Conservation (phyloP, 1,140 invertebrate genomes). For the Hyles euphorbiae region DNA sequence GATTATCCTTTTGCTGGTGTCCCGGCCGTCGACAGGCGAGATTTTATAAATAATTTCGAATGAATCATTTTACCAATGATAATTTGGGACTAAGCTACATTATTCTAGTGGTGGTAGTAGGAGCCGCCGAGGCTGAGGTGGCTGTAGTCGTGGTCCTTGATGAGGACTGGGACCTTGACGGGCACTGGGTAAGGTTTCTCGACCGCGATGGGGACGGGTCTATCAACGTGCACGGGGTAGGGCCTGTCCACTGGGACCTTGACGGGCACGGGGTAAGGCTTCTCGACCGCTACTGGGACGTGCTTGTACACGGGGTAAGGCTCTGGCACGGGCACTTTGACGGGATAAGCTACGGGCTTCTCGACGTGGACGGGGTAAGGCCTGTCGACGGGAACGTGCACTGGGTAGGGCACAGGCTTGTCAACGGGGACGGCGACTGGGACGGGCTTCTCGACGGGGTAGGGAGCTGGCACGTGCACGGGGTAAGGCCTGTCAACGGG, state of each 20-base stretch:
- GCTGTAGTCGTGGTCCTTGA: conserved; percentile 37
- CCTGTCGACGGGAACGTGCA: conserved; percentile 73
- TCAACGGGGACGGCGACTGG: conserved; percentile 76
- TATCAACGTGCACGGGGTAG: conserved; percentile 76
- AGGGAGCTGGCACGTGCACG: conserved; percentile 79
- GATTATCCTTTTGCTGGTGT: conserved; percentile 55
- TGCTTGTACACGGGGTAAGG: conserved; percentile 77
- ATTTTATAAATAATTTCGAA: conserved; percentile 52
- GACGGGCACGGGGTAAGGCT: conserved; percentile 79
- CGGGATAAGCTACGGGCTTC: conserved; percentile 10
- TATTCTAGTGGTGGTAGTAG: conserved; percentile 71
- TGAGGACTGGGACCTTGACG: conserved; percentile 73
- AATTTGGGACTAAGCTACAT: conserved; percentile 45
- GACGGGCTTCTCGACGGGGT: conserved; percentile 77
- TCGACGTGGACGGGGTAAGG: conserved; percentile 78
- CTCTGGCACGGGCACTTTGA: conserved; percentile 66
- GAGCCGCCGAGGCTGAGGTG: conserved; percentile 54
- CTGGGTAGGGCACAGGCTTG: conserved; percentile 78
- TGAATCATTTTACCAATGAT: conserved; percentile 43
- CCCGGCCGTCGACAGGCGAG: conserved; percentile 55
- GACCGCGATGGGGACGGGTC: conserved; percentile 64
- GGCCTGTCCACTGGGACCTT: conserved; percentile 77
- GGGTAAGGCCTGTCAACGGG: conserved; percentile 79
- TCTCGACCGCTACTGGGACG: conserved; percentile 79
- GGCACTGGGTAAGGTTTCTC: conserved; percentile 75